Conservation (phyloP, 2,797 vertebrate genomes). For the Oryzias dopingdopingensis region DNA sequence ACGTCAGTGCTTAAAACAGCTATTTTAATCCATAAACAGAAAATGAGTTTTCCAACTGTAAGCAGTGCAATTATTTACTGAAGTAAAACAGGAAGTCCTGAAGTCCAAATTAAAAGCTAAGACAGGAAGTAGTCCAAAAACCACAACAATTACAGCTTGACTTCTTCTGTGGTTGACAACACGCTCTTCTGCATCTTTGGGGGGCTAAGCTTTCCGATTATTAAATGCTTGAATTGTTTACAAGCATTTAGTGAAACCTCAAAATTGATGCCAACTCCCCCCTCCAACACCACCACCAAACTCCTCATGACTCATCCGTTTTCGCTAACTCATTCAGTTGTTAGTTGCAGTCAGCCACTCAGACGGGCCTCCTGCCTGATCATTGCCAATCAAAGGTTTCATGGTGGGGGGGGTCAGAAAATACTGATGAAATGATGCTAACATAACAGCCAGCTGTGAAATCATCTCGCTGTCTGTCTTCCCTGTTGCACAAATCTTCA, state of each 20-base stretch:
- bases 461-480: conserved; percentile 57
- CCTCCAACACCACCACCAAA: conserved; percentile 1
- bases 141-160: too few species aligned
- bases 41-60: too few species aligned
- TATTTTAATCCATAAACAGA: too few species aligned
- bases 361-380: conserved; percentile 29
- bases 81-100: too few species aligned
- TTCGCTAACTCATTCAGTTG: conserved; percentile 10
- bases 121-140: too few species aligned
- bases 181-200: too few species aligned
- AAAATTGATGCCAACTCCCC: conserved; percentile 9
- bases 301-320: conserved; percentile 27
- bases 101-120: too few species aligned
- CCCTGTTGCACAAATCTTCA: conserved; percentile 17
- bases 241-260: conserved; percentile 23
- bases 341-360: conserved; percentile 16
- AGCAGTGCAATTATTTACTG: too few species aligned
- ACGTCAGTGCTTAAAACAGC: too few species aligned
- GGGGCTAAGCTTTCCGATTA: too few species aligned
- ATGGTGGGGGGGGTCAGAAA: conserved; percentile 1
- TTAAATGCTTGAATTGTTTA: neutral
- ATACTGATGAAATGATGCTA: conserved; percentile 44
- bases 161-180: too few species aligned
- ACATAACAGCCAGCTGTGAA: conserved; percentile 50
- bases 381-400: conserved; percentile 47